These are phyloP conservation scores for Globia sparganii DNA, from an alignment of 2,888 invertebrate species.

Conservation along the genomic window DNA sequence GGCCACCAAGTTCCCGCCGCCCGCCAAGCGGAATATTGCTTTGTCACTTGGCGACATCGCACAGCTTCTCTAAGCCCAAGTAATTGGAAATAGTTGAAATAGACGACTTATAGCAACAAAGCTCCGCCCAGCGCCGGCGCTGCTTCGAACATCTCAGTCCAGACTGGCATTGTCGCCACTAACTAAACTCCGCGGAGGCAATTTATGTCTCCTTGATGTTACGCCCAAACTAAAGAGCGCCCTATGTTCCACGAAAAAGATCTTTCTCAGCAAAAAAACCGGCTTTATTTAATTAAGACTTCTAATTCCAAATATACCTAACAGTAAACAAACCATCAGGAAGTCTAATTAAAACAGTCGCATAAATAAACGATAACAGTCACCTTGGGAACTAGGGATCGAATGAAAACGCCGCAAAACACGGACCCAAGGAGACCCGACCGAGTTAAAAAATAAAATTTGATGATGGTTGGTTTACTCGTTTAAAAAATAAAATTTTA, in stretches of 20 bases:
- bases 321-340: conserved; percentile 61
- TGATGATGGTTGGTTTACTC: conserved; percentile 49
- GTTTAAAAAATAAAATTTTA: conserved; percentile 57
- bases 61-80: conserved; percentile 88
- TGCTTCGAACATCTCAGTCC: conserved; percentile 58
- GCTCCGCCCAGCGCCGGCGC: conserved; percentile 64
- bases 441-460: conserved; percentile 65
- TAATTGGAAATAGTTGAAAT: conserved; percentile 91
- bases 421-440: conserved; percentile 59
- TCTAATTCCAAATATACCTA: conserved; percentile 51
- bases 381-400: conserved; percentile 63
- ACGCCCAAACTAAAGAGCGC: conserved; percentile 57
- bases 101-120: conserved; percentile 84
- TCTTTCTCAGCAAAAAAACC: conserved; percentile 22
- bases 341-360: conserved; percentile 71
- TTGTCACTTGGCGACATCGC: conserved; percentile 89
- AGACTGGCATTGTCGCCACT: conserved; percentile 52
- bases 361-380: conserved; percentile 73
- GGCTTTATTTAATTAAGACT: conserved; percentile 46
- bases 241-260: conserved; percentile 46
- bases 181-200: conserved; percentile 58
- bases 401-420: conserved; percentile 68
- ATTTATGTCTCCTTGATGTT: conserved; percentile 59
- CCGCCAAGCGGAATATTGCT: conserved; percentile 87
- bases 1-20: conserved; percentile 87